These are phyloP conservation scores for Tipula vernalis DNA, from an alignment of 2,888 invertebrate genomes.

Conservation along the genomic window DNA sequence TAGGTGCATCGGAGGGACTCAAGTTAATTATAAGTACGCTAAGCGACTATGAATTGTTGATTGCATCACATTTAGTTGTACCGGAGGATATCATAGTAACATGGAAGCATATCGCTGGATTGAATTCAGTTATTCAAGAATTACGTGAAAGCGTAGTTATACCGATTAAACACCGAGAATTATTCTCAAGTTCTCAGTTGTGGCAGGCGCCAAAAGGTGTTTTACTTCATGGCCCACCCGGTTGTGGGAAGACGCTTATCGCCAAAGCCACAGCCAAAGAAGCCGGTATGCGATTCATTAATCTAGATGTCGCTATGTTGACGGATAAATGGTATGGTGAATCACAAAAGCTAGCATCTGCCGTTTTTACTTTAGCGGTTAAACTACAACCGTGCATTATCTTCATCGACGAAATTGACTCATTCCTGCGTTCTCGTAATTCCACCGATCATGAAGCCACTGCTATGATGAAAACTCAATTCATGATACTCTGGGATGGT, in stretches of 20 bases:
- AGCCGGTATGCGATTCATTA: conserved; percentile 87
- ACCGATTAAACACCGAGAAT: conserved; percentile 73
- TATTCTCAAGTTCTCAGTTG: conserved; percentile 70
- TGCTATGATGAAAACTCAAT: conserved; percentile 99
- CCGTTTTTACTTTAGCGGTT: conserved; percentile 87
- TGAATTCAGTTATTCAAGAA: conserved; percentile 77
- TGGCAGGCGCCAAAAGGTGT: conserved; percentile 94
- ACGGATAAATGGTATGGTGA: conserved; percentile 99
- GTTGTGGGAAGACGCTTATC: conserved; percentile 93
- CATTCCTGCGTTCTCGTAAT: conserved; percentile 81
- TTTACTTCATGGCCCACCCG: conserved; percentile 85
- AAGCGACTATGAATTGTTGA: conserved; percentile 89
- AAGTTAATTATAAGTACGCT: conserved; percentile 52
- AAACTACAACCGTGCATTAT: conserved; percentile 87
- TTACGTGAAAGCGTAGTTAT: conserved; percentile 87
- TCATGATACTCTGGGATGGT: conserved; percentile 99
- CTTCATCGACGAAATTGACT: conserved; percentile 97
- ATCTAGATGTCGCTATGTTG: conserved; percentile 80
- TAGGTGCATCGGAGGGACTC: conserved; percentile 45
- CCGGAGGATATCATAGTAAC: conserved; percentile 54
- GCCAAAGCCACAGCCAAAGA: conserved; percentile 95
- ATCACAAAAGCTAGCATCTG: conserved; percentile 92
- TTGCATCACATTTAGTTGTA: conserved; percentile 87
- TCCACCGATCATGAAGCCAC: conserved; percentile 95
- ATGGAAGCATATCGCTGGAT: conserved; percentile 90